Evolutionary conservation across 1,140 invertebrate genomes (phyloP).

Genomic region (Hycleus cichorii): DNA sequence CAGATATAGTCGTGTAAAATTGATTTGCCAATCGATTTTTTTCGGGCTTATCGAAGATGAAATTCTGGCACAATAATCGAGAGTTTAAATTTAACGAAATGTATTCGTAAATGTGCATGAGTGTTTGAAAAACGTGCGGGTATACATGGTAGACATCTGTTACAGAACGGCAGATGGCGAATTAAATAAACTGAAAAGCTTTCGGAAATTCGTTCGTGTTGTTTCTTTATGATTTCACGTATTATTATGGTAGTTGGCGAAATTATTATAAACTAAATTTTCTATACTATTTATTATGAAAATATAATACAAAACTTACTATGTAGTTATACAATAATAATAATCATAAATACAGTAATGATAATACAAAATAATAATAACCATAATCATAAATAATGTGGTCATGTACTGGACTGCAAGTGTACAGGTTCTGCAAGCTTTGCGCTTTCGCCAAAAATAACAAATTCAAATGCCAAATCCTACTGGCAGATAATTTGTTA

Average conservation of each 20-base stretch:
- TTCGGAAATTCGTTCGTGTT: neutral
- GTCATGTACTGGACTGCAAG: conserved; percentile 41
- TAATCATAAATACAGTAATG: conserved; percentile 18
- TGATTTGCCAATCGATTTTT: too few species aligned
- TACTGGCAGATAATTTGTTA: too few species aligned
- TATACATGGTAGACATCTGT: neutral
- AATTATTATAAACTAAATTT: conserved; percentile 33
- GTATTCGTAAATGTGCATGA: too few species aligned
- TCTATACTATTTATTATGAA: conserved; percentile 61
- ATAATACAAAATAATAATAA: conserved; percentile 21
- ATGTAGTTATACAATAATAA: conserved; percentile 55
- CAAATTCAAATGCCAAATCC: too few species aligned
- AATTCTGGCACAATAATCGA: too few species aligned
- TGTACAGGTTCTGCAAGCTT: conserved; percentile 36
- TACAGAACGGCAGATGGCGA: neutral
- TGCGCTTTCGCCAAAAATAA: conserved; percentile 4
- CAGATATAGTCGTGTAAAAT: too few species aligned
- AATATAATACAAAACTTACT: conserved; percentile 62
- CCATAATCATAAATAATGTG: conserved; percentile 35
- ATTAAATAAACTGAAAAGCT: neutral
- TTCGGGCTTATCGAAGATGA: too few species aligned
- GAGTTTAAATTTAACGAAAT: too few species aligned
- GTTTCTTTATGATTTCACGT: neutral
- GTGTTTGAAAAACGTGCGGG: too few species aligned
- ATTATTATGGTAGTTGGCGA: neutral